Evolutionary conservation across 2,888 invertebrate species (phyloP).

Genomic region (Drosophila setosimentum): DNA sequence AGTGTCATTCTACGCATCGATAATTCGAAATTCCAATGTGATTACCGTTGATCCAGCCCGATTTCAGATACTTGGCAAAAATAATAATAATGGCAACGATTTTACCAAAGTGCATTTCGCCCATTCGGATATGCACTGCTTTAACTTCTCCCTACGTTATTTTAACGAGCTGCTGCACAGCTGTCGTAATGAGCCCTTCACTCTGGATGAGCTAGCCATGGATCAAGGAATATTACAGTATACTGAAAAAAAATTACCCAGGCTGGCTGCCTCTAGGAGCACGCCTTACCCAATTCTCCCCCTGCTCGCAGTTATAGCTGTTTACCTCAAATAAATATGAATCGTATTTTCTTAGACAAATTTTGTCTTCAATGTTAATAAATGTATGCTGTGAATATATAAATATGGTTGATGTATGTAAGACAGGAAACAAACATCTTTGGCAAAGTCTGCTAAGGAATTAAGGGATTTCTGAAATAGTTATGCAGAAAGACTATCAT

Average conservation of each 20-base stretch:
- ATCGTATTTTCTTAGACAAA: not conserved
- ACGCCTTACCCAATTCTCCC: not conserved
- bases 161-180: conserved; percentile 8
- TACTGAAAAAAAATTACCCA: not conserved
- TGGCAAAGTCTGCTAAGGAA: not conserved
- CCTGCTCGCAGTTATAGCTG: not conserved
- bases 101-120: not conserved
- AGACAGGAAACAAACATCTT: not conserved
- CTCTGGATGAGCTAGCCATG: not conserved
- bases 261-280: not conserved
- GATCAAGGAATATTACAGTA: conserved; percentile 24
- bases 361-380: not conserved
- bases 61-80: not conserved
- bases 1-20: conserved; percentile 13
- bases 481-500: not conserved
- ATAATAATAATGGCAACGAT: rapidly evolving
- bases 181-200: not conserved
- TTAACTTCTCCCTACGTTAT: conserved; percentile 10
- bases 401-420: not conserved
- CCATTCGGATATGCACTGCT: conserved; percentile 39
- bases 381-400: not conserved
- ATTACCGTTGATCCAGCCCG: not conserved
- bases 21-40: not conserved
- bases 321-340: not conserved
- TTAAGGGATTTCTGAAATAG: not conserved